Base-by-base conservation (phyloP, 2,797 vertebrate genomes). In the Morelia viridis region DNA sequence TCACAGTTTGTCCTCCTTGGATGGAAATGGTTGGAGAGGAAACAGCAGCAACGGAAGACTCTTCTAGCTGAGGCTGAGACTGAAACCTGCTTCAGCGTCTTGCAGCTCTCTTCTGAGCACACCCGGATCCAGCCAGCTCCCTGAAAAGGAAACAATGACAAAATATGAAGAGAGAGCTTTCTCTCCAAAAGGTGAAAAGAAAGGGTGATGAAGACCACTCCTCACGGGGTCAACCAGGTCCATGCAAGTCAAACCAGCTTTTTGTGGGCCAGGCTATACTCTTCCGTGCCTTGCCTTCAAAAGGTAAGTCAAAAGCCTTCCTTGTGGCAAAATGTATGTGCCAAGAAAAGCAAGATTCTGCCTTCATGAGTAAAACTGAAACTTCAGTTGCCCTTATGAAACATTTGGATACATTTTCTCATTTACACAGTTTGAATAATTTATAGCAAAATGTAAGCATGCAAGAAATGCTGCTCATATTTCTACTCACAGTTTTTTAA, bases 61-160 rank as follows among this genome's bases (percentile, higher is more conserved):
- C 3, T 7, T 80, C n/a, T 24, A n/a, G 9, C 15, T 7, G 6
- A 56, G 46, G 58, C 58, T 50, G n/a, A 76, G 76, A 9, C 41
- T 2, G 41, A 89, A 89, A 60, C 19, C 35, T 86, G 62, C 12
- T 90, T 56, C 57, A 11, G 50, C 0, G 9, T 50, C 71, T 87
- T 57, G 56, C 41, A 46, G 85, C 46, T 90, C 60, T 46, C n/a
- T 90, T 87, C 85, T 6, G 35, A 86, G 2, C 58, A 76, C 50
- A 8, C n/a, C 65, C 24, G 7, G 60, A 64, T 83, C 92, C 46
- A 46, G 85, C 53, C n/a, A 64, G 87, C 35, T 62, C 65, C 46
- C 92, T 92, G 85, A 58, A 84, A 92, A 92, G 13, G 7, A 90
- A 92, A 58, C 12, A 24, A n/a, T 15, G 50, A 64, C 46, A 71